Percentiles rank a stretch among this genome's conserved stretches.
phyloP scores from a whole-genome alignment of 2,797 vertebrate species.

The Esox masquinongy region DNA sequence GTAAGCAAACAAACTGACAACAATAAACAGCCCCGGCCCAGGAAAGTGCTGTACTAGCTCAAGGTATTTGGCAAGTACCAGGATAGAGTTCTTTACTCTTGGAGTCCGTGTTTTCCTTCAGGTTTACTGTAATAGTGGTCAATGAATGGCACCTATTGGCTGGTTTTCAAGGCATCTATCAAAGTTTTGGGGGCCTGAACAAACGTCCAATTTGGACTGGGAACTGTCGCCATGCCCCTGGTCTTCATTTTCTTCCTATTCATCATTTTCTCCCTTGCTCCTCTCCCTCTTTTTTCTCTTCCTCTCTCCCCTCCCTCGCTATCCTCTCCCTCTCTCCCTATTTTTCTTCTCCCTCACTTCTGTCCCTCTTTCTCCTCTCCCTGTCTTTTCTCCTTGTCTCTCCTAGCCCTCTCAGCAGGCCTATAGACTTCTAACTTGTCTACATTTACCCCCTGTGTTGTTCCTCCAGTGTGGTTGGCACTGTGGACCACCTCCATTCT shows the following conservation, averaged over 20 bases:
- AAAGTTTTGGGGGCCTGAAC: too few relatives aligned
- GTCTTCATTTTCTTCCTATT: neutral
- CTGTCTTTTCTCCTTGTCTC: conserved; percentile 51
- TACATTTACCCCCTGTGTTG: conserved; percentile 95
- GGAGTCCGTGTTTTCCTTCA: too few relatives aligned
- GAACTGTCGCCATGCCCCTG: conserved; percentile 34
- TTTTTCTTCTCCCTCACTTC: conserved; percentile 52
- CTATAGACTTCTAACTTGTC: conserved; percentile 95
- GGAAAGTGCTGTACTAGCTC: too few relatives aligned
- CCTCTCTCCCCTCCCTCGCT: conserved; percentile 36
- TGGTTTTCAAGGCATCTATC: too few relatives aligned
- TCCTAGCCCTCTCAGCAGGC: conserved; percentile 84
- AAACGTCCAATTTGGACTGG: too few relatives aligned
- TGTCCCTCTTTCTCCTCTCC: conserved; percentile 25
- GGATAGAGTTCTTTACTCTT: too few relatives aligned
- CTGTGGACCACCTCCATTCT: conserved; percentile 91
- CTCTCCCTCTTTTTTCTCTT: conserved; percentile 40
- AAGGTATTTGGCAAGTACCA: too few relatives aligned
- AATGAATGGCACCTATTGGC: too few relatives aligned
- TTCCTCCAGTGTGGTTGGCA: conserved; percentile 55
- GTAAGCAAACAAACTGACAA: too few relatives aligned
- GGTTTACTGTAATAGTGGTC: too few relatives aligned
- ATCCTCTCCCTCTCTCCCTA: conserved; percentile 78
- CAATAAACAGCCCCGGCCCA: too few relatives aligned
- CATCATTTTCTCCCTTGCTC: neutral